These are phyloP conservation scores for Avahi laniger DNA, from an alignment of 2,797 vertebrate genomes.

Conservation along the genomic window DNA sequence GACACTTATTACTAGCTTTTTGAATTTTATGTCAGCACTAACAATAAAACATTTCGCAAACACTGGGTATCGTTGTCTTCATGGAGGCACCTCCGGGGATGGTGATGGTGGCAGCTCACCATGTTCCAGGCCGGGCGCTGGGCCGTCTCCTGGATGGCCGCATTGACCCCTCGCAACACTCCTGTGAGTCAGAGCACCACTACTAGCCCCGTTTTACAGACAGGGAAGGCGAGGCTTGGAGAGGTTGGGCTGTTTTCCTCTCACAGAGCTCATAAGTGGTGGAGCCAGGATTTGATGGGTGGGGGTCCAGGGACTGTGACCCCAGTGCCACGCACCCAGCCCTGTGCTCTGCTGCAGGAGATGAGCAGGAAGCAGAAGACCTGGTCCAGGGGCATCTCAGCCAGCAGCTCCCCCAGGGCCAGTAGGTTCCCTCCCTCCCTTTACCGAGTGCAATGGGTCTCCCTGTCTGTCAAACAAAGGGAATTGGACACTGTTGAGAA, in stretches of 20 bases:
- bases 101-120: fast-evolving
- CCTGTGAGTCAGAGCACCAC: too few relatives aligned
- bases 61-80: neutral
- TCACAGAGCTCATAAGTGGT: neutral
- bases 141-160: neutral
- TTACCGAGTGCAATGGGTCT: fast-evolving
- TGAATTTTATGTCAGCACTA: neutral
- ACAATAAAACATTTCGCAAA: constrained; percentile 62
- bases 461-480: neutral
- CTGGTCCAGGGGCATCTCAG: neutral
- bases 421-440: neutral
- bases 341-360: neutral
- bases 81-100: neutral
- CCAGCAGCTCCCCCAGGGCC: fast-evolving
- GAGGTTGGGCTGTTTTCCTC: fast-evolving
- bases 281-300: neutral
- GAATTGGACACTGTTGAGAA: neutral
- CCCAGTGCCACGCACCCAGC: too few relatives aligned
- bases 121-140: neutral
- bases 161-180: too few relatives aligned
- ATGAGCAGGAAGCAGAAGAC: neutral
- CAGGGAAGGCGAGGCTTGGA: neutral
- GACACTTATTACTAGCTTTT: neutral
- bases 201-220: neutral
- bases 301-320: fast-evolving